These are phyloP conservation scores for Crax fasciolata DNA, from an alignment of 2,797 vertebrate genomes.

Conservation along the genomic window DNA sequence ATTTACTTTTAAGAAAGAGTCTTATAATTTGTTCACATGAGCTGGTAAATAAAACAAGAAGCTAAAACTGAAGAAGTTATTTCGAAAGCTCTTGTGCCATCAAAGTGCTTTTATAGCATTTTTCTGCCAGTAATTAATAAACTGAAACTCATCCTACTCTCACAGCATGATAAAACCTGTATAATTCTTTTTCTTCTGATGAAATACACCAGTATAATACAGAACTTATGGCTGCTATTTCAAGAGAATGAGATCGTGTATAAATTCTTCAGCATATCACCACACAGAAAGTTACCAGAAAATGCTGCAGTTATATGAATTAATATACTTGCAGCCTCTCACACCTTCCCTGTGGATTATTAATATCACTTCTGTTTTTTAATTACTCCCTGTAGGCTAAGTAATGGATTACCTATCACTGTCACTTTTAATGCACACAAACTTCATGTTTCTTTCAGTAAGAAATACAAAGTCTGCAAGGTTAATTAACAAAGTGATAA, in stretches of 20 bases:
- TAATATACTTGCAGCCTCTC: not conserved
- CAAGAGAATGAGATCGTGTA: not conserved
- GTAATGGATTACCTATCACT: not conserved
- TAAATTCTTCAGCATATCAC: not conserved
- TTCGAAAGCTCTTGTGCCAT: not conserved
- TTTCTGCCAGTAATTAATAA: not conserved
- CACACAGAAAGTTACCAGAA: not conserved
- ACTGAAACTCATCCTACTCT: not conserved
- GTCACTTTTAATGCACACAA: not conserved
- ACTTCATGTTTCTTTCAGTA: not conserved
- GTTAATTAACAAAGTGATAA: not conserved
- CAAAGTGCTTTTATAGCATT: not conserved
- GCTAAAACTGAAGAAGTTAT: not conserved
- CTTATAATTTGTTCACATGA: not conserved
- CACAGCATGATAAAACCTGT: not conserved
- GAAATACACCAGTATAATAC: not conserved
- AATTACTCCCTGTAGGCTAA: not conserved
- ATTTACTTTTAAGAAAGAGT: not conserved
- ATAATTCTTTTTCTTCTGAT: not conserved
- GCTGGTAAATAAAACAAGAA: not conserved
- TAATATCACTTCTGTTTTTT: not conserved
- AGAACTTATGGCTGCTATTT: not conserved
- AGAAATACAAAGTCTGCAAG: not conserved
- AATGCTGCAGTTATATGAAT: not conserved
- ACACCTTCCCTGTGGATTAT: not conserved